Evolutionary conservation across 92 coral and sea anemone genomes (phyloP).

Genomic region (Zoanthus sansibaricus): DNA sequence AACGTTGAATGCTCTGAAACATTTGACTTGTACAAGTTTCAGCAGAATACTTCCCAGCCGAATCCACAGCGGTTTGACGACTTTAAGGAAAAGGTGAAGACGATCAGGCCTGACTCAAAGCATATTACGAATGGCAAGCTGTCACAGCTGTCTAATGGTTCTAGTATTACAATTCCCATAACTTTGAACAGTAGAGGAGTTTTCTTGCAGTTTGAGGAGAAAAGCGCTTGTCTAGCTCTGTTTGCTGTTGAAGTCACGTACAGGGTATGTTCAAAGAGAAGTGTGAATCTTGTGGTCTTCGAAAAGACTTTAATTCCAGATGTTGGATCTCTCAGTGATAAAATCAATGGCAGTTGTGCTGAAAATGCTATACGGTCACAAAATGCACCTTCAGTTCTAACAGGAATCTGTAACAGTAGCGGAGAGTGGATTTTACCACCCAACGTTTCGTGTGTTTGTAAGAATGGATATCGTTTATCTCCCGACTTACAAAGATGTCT

Average conservation of each 20-base stretch:
- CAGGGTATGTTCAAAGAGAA: not conserved
- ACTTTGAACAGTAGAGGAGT: not conserved
- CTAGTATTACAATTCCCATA: not conserved
- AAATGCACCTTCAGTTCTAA: not conserved
- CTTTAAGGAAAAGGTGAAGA: not conserved
- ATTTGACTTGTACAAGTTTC: conserved; percentile 12
- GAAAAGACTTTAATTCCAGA: not conserved
- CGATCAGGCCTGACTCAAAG: not conserved
- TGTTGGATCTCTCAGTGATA: not conserved
- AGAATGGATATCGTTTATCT: not conserved
- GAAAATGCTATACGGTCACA: conserved; percentile 6
- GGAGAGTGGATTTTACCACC: conserved; percentile 12
- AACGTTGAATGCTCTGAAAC: not conserved
- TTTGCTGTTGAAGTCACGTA: not conserved
- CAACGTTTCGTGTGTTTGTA: conserved; percentile 5
- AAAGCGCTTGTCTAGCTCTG: not conserved
- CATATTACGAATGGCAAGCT: not conserved
- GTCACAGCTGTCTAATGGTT: too few relatives aligned
- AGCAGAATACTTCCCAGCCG: not conserved
- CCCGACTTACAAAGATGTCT: not conserved
- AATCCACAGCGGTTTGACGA: not conserved
- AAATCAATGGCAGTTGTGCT: conserved; percentile 5
- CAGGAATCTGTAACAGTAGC: conserved; percentile 5
- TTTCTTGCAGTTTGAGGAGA: not conserved
- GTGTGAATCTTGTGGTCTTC: not conserved